Conservation (phyloP, 1,140 invertebrate species). For the Hestina assimilis region DNA sequence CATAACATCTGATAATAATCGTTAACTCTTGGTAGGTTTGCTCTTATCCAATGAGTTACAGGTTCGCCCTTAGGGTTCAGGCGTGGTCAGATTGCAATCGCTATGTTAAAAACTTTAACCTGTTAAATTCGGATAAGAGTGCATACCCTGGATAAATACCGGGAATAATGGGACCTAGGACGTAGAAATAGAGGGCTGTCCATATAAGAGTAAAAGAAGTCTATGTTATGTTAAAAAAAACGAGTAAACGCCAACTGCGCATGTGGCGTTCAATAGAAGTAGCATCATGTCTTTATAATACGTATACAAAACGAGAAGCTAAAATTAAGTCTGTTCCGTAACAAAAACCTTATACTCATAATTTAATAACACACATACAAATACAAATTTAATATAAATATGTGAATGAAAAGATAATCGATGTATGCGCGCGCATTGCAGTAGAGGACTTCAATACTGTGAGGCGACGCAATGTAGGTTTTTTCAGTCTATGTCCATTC, state of each 20-base stretch:
- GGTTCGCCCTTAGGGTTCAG: too few species aligned
- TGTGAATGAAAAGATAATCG: conserved; percentile 48
- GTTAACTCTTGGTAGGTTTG: too few species aligned
- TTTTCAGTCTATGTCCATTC: conserved; percentile 15
- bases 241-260: conserved; percentile 31
- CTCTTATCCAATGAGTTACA: too few species aligned
- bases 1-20: too few species aligned
- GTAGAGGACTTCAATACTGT: conserved; percentile 45
- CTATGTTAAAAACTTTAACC: too few species aligned
- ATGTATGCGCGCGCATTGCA: conserved; percentile 63
- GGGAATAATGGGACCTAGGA: too few species aligned
- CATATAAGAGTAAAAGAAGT: neutral
- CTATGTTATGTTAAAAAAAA: too few species aligned
- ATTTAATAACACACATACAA: conserved; percentile 55
- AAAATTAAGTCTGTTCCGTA: conserved; percentile 29
- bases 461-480: neutral
- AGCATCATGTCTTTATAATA: conserved; percentile 9
- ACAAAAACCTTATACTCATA: conserved; percentile 41
- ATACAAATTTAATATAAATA: conserved; percentile 50
- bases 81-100: too few species aligned
- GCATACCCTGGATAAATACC: too few species aligned
- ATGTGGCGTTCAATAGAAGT: conserved; percentile 35
- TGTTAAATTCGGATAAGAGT: too few species aligned
- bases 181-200: neutral
- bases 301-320: conserved; percentile 15